Percentiles rank a stretch among this genome's conserved stretches.
These are phyloP conservation scores for Crossaster papposus DNA, from an alignment of 53 echinoderm and acorn worm genomes.

Conservation along the genomic window DNA sequence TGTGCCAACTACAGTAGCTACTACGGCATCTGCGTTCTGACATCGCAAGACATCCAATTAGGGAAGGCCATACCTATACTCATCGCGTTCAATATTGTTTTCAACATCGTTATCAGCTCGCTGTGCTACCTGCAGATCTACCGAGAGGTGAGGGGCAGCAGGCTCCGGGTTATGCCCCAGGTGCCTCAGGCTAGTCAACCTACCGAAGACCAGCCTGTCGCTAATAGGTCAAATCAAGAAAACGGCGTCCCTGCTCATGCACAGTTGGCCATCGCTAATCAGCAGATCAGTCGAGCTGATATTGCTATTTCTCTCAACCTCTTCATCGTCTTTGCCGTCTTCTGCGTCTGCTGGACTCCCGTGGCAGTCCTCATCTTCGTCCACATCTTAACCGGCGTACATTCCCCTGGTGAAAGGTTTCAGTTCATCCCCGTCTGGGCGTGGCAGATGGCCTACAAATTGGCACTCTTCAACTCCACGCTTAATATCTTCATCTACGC, in stretches of 20 bases:
- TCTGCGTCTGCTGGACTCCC: constrained; percentile 41
- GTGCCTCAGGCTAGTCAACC: not conserved
- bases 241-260: no score
- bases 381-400: not conserved
- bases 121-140: constrained; percentile 17
- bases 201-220: not conserved
- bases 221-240: no score
- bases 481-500: constrained; percentile 47
- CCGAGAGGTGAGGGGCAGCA: not conserved
- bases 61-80: not conserved
- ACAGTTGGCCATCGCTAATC: no score
- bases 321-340: constrained; percentile 53
- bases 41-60: not conserved
- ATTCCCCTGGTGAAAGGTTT: not conserved
- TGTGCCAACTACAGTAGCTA: constrained; percentile 1
- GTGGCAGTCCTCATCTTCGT: constrained; percentile 13
- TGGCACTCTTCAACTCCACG: constrained; percentile 41
- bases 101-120: constrained; percentile 6
- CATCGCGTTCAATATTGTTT: not conserved
- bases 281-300: not conserved
- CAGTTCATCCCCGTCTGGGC: not conserved
- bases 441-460: constrained; percentile 26
- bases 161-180: not conserved
- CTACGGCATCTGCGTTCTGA: constrained; percentile 15
- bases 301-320: constrained; percentile 27